phyloP scores from a whole-genome alignment of 2,113 vertebrate genomes.

The Periophthalmus modestus region DNA sequence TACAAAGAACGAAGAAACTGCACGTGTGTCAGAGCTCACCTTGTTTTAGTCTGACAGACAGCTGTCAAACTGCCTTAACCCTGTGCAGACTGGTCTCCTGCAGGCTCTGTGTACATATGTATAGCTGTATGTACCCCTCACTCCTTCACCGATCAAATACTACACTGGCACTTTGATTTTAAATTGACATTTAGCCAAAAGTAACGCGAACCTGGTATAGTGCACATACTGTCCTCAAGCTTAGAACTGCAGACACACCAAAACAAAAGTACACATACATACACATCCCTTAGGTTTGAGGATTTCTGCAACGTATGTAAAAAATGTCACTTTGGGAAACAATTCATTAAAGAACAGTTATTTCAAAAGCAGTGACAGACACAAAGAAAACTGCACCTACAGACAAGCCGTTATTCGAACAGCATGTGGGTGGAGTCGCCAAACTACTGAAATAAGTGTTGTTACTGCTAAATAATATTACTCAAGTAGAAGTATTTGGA shows the following conservation, averaged over 20 bases:
- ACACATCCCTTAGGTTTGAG: constrained; percentile 12
- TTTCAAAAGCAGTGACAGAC: constrained; percentile 50
- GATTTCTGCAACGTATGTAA: constrained; percentile 6
- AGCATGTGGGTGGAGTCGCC: no score
- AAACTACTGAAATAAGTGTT: no score
- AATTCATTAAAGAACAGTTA: constrained; percentile 23
- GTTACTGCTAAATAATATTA: no score
- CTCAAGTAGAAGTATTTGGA: no score
- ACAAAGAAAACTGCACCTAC: not conserved
- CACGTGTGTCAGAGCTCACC: constrained; percentile 19
- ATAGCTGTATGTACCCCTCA: constrained; percentile 34
- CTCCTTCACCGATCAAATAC: not conserved
- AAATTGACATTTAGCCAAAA: not conserved
- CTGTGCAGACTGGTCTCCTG: constrained; percentile 50
- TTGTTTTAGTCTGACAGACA: constrained; percentile 53
- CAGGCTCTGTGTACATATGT: constrained; percentile 58
- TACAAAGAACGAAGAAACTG: not conserved
- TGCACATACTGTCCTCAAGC: not conserved
- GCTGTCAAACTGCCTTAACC: constrained; percentile 73
- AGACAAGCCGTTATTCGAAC: no score
- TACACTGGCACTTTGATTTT: not conserved
- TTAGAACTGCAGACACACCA: constrained; percentile 25
- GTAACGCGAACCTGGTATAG: constrained; percentile 2
- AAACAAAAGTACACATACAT: constrained; percentile 25
- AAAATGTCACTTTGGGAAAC: not conserved